phyloP scores from a whole-genome alignment of 1,140 invertebrate genomes.

The Apolygus lucorum region DNA sequence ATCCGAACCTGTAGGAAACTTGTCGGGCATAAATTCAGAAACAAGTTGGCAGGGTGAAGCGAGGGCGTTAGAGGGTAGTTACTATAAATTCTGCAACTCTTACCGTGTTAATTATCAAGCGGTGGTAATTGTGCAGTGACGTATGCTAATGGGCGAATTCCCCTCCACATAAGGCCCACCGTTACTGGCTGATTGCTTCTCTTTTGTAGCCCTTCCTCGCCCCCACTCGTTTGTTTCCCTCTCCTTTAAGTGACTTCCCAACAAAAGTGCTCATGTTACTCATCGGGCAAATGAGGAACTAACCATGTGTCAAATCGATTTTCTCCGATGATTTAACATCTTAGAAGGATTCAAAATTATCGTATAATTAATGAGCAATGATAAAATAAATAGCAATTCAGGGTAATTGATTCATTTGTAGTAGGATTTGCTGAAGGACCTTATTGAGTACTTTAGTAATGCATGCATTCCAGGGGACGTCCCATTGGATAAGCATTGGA shows the following conservation, averaged over 20 bases:
- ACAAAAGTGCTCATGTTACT: not conserved
- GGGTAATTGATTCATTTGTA: no score
- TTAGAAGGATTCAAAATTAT: no score
- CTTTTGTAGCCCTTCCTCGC: constrained; percentile 28
- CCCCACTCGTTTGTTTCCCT: not conserved
- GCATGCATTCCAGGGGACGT: no score
- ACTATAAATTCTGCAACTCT: constrained; percentile 22
- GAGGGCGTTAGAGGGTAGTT: not conserved
- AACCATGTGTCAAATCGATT: no score
- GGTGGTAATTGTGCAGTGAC: constrained; percentile 23
- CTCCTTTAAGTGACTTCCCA: not conserved
- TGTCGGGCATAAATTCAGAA: constrained; percentile 17
- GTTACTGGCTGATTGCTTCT: constrained; percentile 22
- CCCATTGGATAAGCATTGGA: no score
- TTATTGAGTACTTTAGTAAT: no score
- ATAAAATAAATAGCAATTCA: no score
- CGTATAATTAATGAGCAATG: no score
- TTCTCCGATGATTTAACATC: no score
- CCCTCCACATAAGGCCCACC: constrained; percentile 7
- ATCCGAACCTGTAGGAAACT: not conserved
- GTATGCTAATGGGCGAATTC: constrained; percentile 19
- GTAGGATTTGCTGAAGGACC: no score
- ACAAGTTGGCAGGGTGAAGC: not conserved
- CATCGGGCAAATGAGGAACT: no score
- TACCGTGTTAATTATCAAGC: constrained; percentile 21